Evolutionary conservation across 2,113 vertebrate species (phyloP).

Genomic region (Nothoprocta perdicaria): DNA sequence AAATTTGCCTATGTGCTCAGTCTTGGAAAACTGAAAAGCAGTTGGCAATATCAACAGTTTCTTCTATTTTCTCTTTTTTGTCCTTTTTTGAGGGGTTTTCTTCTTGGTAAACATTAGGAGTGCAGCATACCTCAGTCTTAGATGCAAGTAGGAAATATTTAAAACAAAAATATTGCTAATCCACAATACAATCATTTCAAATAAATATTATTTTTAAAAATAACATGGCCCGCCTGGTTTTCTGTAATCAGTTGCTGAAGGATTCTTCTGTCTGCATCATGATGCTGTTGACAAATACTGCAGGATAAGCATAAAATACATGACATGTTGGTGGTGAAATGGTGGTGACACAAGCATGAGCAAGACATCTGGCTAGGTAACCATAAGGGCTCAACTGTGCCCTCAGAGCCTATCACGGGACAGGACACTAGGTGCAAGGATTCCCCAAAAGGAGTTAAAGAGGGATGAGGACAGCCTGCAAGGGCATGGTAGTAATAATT

Average conservation of each 20-base stretch:
- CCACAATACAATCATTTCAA: slow-evolving; percentile 17
- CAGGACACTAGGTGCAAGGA: neutral
- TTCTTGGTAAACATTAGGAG: slow-evolving; percentile 38
- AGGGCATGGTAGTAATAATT: neutral
- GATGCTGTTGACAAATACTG: slow-evolving; percentile 16
- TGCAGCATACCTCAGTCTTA: slow-evolving; percentile 12
- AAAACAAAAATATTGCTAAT: slow-evolving; percentile 26
- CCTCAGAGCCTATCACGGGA: neutral
- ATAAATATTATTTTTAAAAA: slow-evolving; percentile 16
- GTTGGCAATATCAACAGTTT: slow-evolving; percentile 50
- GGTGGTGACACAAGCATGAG: accelerated
- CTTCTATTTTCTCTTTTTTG: slow-evolving; percentile 57
- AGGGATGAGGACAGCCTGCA: accelerated
- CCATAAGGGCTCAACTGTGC: neutral
- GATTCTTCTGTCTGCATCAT: neutral
- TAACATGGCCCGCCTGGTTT: neutral
- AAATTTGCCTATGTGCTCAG: slow-evolving; percentile 1
- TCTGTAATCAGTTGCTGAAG: slow-evolving; percentile 19
- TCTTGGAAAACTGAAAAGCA: slow-evolving; percentile 49
- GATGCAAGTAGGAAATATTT: slow-evolving; percentile 9
- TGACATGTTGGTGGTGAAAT: neutral
- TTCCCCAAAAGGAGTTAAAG: neutral
- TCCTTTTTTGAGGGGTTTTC: slow-evolving; percentile 43
- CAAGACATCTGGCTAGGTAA: accelerated
- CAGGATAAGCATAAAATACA: neutral